Evolutionary conservation across 92 coral and sea anemone genomes (phyloP), one percentile per base, ranked within the genome.

Genomic region (Meandrina meandrites): DNA sequence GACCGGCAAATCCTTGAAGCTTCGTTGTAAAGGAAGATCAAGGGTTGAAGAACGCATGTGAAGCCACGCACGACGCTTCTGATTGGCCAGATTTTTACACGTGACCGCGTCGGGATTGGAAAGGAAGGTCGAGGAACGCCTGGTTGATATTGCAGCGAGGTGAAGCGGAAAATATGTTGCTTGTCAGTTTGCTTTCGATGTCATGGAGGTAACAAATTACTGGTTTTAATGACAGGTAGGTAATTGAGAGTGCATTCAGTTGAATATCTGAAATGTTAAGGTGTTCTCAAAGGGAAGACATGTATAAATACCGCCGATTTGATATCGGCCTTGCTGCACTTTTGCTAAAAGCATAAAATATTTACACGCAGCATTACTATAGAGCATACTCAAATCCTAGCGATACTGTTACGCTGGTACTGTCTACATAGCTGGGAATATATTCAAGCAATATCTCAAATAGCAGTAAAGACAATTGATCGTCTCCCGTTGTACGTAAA

Each of bases 1-100:
- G 64, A 78, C 88, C 88, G 88, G 88, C 88, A 85, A 85, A 77
- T 40, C 76, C 82, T 18, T 76, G 51, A 48, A 62, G 76, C 57
- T 76, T 76, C 75, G 35, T 53, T 50, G 57, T 69, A 84, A 62
- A 78, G 88, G 81, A 77, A 79, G 88, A 62, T 62, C 88, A 64
- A 47, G 24, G 82, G 50, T 76, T 27, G 82, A 18, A 77, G 76
- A 78, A 77, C 88, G 88, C 82, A 76, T 75, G 84, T 79, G 53
- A 48, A 83, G 92, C 92, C 90, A 92, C 94, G 91, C 90, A 88
- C 53, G 35, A 53, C 36, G 1, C 16, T 8, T 58, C 78, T 89
- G 92, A 92, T 92, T 89, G 94, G 94, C 21, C 76, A 64, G 22
- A 62, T 9, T 28, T 47, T 13, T 17, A 1, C 88, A 85, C 76